These are phyloP conservation scores for Seira sanloemensis DNA, from an alignment of 2,888 invertebrate genomes.

Conservation along the genomic window DNA sequence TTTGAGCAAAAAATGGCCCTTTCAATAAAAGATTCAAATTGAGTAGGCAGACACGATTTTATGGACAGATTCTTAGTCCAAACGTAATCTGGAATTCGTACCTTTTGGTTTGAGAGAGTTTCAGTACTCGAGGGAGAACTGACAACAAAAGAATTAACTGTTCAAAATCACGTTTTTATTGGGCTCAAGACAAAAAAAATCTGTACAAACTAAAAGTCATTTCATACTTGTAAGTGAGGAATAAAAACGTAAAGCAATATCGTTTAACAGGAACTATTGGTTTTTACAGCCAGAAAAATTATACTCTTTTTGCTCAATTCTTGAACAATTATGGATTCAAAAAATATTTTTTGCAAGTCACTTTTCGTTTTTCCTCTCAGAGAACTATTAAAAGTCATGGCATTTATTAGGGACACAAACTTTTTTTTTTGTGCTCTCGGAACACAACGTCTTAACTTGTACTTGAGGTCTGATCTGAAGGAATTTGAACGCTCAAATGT, in stretches of 20 bases:
- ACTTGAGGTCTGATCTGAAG: background rate
- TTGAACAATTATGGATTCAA: background rate
- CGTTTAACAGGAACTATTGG: background rate
- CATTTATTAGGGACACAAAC: background rate
- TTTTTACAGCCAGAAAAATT: background rate
- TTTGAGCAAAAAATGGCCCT: background rate
- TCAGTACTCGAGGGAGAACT: background rate
- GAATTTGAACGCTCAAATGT: background rate
- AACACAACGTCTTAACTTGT: background rate
- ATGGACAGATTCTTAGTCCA: background rate
- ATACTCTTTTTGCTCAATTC: background rate
- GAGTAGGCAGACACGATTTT: slow-evolving; percentile 21
- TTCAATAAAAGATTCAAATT: slow-evolving; percentile 19
- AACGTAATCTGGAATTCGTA: background rate
- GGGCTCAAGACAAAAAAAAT: background rate
- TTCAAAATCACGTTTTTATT: background rate
- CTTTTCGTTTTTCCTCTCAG: background rate
- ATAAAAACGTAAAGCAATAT: background rate
- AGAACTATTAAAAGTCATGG: background rate
- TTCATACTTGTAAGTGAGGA: background rate
- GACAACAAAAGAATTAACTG: background rate
- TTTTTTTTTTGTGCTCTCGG: background rate
- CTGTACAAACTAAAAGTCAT: background rate
- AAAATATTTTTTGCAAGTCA: background rate
- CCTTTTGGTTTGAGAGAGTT: no score